Evolutionary conservation across 2,797 vertebrate species (phyloP).

Genomic region (Poeciliopsis presidionis): DNA sequence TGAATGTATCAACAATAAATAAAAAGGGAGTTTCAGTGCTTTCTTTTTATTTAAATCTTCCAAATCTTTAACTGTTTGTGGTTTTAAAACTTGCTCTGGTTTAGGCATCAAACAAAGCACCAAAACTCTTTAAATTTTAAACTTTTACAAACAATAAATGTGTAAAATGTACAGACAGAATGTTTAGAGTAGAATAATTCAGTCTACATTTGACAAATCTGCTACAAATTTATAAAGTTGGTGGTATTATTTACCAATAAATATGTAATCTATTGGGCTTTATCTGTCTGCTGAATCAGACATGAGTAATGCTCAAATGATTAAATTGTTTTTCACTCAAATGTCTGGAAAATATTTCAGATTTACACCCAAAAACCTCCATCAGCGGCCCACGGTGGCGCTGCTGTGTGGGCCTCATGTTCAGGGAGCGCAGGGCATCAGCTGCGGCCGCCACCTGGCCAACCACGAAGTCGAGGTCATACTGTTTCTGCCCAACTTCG

Average conservation of each 20-base stretch:
- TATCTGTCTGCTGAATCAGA: not conserved
- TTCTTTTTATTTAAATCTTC: not conserved
- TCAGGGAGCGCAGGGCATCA: constrained; percentile 98
- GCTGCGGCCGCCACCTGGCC: constrained; percentile 95
- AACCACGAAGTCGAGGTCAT: constrained; percentile 97
- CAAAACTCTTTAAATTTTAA: not conserved
- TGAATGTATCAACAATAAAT: not conserved
- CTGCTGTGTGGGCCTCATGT: constrained; percentile 94
- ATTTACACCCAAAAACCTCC: constrained; percentile 97
- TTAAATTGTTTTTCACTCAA: not conserved
- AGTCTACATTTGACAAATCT: not conserved
- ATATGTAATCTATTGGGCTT: not conserved
- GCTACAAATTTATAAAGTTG: not conserved
- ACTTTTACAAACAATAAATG: not conserved
- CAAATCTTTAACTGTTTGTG: not conserved
- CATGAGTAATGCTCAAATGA: too few relatives aligned
- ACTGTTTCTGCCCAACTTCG: constrained; percentile 96
- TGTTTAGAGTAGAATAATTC: not conserved
- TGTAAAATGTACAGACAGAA: not conserved
- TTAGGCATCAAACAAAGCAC: not conserved
- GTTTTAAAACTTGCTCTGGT: not conserved
- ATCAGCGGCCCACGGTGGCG: constrained; percentile 94
- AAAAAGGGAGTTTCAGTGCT: not conserved
- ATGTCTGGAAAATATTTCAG: constrained; percentile 69
- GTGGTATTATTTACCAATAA: not conserved